These are phyloP conservation scores for Drymodes brunneopygia DNA, from an alignment of 2,113 vertebrate species.

Conservation along the genomic window DNA sequence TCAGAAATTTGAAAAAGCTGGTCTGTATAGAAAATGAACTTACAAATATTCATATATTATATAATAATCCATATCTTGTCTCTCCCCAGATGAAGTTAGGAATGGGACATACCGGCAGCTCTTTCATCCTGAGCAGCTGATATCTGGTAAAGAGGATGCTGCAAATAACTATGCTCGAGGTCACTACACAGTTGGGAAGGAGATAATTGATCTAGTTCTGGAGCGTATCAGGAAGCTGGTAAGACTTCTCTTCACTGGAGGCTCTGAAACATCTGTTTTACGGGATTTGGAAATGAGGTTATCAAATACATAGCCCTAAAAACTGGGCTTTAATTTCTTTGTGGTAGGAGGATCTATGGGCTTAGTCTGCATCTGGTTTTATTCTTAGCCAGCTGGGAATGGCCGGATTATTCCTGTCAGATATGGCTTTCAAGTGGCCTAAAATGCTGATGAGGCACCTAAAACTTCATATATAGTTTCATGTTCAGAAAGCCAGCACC, in stretches of 20 bases:
- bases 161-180: slow-evolving; percentile 88
- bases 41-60: background rate
- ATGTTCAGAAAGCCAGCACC: background rate
- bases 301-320: background rate
- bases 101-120: slow-evolving; percentile 76
- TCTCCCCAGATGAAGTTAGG: slow-evolving; percentile 78
- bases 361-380: background rate
- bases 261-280: background rate
- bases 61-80: background rate
- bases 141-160: slow-evolving; percentile 88
- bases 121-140: slow-evolving; percentile 86
- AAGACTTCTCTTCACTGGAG: background rate
- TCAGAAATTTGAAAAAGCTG: background rate
- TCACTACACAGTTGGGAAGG: slow-evolving; percentile 84
- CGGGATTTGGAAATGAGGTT: background rate
- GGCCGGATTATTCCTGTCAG: background rate
- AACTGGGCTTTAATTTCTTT: background rate
- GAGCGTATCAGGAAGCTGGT: slow-evolving; percentile 84
- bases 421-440: background rate
- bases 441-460: background rate
- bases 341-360: background rate
- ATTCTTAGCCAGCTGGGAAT: background rate
- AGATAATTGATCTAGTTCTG: slow-evolving; percentile 80
- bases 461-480: background rate
- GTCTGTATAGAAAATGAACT: background rate